Evolutionary conservation across 1,140 invertebrate genomes (phyloP), one percentile per base, ranked within the genome.

Genomic region (Paraescarpia echinospica): DNA sequence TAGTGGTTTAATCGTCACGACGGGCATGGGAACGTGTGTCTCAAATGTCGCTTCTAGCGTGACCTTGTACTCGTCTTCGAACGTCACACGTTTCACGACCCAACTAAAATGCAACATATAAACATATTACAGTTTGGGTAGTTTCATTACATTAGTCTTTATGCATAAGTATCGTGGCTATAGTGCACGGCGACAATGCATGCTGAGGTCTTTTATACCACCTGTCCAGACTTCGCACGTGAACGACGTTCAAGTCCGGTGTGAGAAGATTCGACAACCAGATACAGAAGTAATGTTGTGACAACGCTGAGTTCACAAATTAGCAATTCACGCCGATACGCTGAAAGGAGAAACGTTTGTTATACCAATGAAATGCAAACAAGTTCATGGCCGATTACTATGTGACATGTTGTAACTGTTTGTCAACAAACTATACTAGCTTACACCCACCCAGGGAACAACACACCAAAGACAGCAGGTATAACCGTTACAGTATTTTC

Each of bases 51-150:
- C 92, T 33, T 94, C 93, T 51, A 94, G 77, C 22, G 35, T 93
- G 41, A 94, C 93, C 5, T 93, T 93, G 35, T 94, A 94, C 90
- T 92, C 51, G 77, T 94, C 94, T 91, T 93, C 92, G n/a, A 94
- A 92, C n/a, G 93, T 92, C 41, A 93, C 93, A 9, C 92, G 93
- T 88, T 91, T 93, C 18, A 94, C 94, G 9, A 92, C 92, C 93
- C 93, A 94, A 33, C 92, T 92, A 88, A 41, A 41, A 89, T 48
- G 6, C 59, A 77, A 77, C 59, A 77, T 31, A 27, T 31, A 22
- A 77, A 77, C 8, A 18, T 77, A 31, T 77, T 77, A 77, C 59
- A 0, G n/a, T n/a, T n/a, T 77, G 59, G 8, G 22, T 77, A 77
- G 22, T 77, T 27, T 77, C 8, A 4, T 18, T 77, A 18, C 59